Base-by-base conservation (phyloP, 2,797 vertebrate genomes). In the Sciaenops ocellatus region DNA sequence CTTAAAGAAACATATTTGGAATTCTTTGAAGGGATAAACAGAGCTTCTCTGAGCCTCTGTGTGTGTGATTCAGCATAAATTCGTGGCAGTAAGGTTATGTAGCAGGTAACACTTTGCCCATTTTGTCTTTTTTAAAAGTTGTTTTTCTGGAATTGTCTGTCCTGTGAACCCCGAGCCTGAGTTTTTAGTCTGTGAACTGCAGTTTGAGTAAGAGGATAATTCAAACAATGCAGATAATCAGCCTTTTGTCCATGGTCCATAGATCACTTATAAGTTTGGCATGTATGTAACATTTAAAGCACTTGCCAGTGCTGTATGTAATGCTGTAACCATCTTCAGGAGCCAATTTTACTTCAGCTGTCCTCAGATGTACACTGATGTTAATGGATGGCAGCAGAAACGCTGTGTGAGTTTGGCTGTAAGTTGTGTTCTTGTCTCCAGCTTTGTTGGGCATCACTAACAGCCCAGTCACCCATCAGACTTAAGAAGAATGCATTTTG, bases 331-430 rank as follows among this genome's bases (percentile, higher is more conserved):
- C 41, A 60, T 74, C 47, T 18, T 60, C 48, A 61, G 70, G 42
- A 22, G 76, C 76, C 81, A 68, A 41, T 18, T 50, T 71, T n/a
- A 62, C 56, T 52, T 75, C 72, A 75, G 61, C 71, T 55, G 47
- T 62, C 63, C 50, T 52, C 67, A 59, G 73, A 68, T 60, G 52
- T 42, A 44, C 30, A 59, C 61, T 59, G 55, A 72, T 68, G 38
- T 52, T 79, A 69, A 79, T 73, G 24, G 63, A 72, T 54, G 57
- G 46, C n/a, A 47, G 57, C 10, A 26, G 61, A 52, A 60, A 52
- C 59, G 10, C 66, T 44, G 7, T 10, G 13, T 62, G 44, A 26
- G 17, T 63, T 82, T 73, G 66, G 66, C 73, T 73, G 46, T 6
- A 3, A 24, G 17, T 38, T 26, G 54, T 48, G 22, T 46, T 80